Percentiles rank a stretch among this genome's conserved stretches.
phyloP scores from a whole-genome alignment of 2,113 vertebrate species.

The Sclerurus mexicanus region DNA sequence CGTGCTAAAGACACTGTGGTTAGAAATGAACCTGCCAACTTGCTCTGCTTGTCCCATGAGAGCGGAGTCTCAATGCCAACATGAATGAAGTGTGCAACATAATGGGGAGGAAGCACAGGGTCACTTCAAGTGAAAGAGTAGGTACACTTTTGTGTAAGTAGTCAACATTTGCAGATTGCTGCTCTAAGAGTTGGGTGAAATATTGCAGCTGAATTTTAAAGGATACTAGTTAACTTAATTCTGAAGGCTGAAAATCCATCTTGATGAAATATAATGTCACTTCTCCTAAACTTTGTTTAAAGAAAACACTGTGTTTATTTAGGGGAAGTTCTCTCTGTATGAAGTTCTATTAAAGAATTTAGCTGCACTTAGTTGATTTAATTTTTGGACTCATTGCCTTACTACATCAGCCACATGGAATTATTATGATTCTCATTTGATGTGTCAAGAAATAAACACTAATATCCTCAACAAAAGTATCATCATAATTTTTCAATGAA shows the following conservation, averaged over 20 bases:
- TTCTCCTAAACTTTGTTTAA: neutral
- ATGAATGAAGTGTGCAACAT: accelerated
- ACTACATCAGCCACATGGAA: neutral
- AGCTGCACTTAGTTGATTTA: neutral
- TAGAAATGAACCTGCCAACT: neutral
- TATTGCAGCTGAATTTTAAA: neutral
- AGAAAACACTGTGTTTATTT: neutral
- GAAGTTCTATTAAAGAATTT: neutral
- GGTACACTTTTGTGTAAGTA: neutral
- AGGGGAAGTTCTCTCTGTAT: neutral
- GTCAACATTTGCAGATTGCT: neutral
- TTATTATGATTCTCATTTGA: neutral
- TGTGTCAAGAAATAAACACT: constrained; percentile 3
- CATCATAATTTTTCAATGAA: neutral
- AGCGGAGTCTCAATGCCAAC: neutral
- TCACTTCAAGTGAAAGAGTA: neutral
- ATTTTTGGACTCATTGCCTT: neutral
- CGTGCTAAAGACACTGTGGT: neutral
- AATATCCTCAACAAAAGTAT: neutral
- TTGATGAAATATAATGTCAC: neutral
- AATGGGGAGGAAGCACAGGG: neutral
- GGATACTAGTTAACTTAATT: neutral
- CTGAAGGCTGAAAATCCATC: neutral
- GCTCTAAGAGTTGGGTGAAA: neutral
- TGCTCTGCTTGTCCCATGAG: neutral